Conservation (phyloP, 2,888 invertebrate species). For the Andrena dorsata region DNA sequence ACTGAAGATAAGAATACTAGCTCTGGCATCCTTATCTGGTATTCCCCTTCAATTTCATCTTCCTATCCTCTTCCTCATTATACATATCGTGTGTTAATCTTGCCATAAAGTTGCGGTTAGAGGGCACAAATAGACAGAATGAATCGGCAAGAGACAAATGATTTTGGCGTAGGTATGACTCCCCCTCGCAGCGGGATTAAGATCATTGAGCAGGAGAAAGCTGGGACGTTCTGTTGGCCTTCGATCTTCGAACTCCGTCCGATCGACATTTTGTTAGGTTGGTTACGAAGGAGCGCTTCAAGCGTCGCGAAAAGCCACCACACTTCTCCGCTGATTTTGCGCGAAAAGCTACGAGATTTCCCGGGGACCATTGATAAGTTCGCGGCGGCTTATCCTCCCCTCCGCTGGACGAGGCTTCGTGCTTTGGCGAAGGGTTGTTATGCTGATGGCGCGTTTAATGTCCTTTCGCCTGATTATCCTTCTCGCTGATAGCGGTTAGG, state of each 20-base stretch:
- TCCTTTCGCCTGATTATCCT: slow-evolving; percentile 43
- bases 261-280: slow-evolving; percentile 16
- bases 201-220: slow-evolving; percentile 23
- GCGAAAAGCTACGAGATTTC: background rate
- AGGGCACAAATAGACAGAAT: slow-evolving; percentile 28
- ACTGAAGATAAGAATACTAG: background rate
- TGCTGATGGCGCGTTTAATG: slow-evolving; percentile 44
- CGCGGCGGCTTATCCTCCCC: background rate
- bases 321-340: background rate
- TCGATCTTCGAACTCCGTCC: background rate
- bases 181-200: slow-evolving; percentile 34
- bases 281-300: slow-evolving; percentile 20
- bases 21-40: background rate
- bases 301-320: slow-evolving; percentile 11
- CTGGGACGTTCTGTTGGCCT: slow-evolving; percentile 2
- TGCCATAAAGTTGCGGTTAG: slow-evolving; percentile 50
- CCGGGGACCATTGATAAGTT: slow-evolving; percentile 12
- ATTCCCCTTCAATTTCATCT: background rate
- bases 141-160: slow-evolving; percentile 5
- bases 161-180: slow-evolving; percentile 5
- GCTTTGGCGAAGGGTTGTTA: slow-evolving; percentile 31
- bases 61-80: background rate
- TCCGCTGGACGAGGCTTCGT: slow-evolving; percentile 5
- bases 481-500: slow-evolving; percentile 50
- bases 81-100: slow-evolving; percentile 43